A percentile compares a stretch with the other conserved stretches of the same genome.
Conservation (phyloP, 2,113 vertebrate genomes). For the Pandion haliaetus region DNA sequence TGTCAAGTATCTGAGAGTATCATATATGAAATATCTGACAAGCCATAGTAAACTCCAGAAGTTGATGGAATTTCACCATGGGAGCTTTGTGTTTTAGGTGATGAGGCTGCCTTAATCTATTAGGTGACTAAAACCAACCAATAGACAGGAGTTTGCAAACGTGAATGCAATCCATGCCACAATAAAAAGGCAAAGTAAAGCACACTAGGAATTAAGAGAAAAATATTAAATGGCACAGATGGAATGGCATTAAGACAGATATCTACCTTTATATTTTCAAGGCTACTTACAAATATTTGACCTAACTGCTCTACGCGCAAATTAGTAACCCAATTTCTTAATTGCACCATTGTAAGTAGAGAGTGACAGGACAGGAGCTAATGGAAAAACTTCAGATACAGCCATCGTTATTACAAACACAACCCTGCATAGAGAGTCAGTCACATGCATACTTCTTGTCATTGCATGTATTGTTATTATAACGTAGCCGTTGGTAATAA, state of each 20-base stretch:
- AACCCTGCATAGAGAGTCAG: not conserved
- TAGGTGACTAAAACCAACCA: not conserved
- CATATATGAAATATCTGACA: not conserved
- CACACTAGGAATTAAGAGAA: not conserved
- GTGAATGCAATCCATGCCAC: not conserved
- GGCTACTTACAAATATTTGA: not conserved
- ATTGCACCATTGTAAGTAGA: not conserved
- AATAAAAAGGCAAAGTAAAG: not conserved
- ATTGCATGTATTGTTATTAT: not conserved
- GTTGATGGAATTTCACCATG: not conserved
- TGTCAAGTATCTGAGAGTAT: slow-evolving; percentile 13
- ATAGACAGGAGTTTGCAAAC: not conserved
- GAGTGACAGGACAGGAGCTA: not conserved
- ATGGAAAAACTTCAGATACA: not conserved
- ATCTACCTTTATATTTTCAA: not conserved
- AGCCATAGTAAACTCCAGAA: not conserved
- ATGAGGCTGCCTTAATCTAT: not conserved
- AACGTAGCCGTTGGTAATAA: not conserved
- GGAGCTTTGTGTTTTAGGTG: not conserved
- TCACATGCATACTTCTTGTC: not conserved
- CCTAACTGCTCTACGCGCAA: not conserved
- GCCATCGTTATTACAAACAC: not conserved
- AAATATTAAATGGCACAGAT: not conserved
- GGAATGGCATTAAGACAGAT: not conserved
- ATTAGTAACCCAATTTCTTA: not conserved